phyloP scores from a whole-genome alignment of 1,140 invertebrate genomes.

The Trypoxylus dichotomus region DNA sequence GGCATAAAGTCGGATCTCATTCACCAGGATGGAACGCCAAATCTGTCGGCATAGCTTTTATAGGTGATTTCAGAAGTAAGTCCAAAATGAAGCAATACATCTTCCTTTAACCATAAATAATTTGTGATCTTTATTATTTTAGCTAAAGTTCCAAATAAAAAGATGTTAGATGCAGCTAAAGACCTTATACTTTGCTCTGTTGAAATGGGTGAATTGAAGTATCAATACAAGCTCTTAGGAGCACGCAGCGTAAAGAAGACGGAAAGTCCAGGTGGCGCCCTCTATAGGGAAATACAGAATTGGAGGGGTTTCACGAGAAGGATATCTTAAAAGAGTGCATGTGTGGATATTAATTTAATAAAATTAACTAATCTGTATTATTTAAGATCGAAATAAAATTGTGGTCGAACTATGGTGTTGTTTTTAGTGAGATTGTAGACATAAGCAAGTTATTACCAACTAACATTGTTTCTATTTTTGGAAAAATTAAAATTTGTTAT shows the following conservation, averaged over 20 bases:
- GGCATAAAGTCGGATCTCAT: conserved; percentile 60
- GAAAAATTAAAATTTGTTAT: too few species aligned
- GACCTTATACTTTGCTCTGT: neutral
- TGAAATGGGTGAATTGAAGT: neutral
- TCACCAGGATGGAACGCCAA: conserved; percentile 62
- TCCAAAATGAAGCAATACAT: neutral
- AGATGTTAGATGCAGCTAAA: neutral
- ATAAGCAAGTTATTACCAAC: too few species aligned
- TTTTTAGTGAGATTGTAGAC: too few species aligned
- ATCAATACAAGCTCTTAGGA: neutral
- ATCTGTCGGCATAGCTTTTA: conserved; percentile 67
- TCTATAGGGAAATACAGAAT: neutral
- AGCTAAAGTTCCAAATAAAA: neutral
- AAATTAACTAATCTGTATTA: too few species aligned
- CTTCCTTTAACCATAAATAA: neutral
- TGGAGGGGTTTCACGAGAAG: neutral
- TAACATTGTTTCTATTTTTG: too few species aligned
- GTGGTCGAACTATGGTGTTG: too few species aligned
- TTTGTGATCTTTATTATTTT: neutral
- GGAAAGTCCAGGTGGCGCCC: too few species aligned
- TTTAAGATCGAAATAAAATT: too few species aligned
- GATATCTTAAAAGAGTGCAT: too few species aligned
- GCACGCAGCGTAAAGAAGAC: too few species aligned
- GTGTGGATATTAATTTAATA: too few species aligned
- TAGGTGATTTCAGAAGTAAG: conserved; percentile 60